phyloP scores from a whole-genome alignment of 1,140 invertebrate genomes.

The Ylistrum balloti region DNA sequence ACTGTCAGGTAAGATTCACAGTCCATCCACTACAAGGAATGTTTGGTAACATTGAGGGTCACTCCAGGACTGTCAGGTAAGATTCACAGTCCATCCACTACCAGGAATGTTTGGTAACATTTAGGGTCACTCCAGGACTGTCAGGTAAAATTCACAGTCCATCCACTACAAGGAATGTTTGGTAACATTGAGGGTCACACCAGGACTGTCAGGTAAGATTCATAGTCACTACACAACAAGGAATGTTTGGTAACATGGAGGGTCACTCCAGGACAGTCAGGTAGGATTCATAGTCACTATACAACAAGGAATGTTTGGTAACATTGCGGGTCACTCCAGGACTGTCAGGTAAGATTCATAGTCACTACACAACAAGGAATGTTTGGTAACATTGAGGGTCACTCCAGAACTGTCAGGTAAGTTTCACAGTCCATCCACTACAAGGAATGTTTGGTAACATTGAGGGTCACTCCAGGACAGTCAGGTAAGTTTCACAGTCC shows the following conservation, averaged over 20 bases:
- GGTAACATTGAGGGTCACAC: too few relatives aligned
- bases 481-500: not conserved
- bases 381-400: not conserved
- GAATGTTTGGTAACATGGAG: not conserved
- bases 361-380: not conserved
- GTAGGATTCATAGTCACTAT: not conserved
- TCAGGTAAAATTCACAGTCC: too few relatives aligned
- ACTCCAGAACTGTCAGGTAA: slow-evolving; percentile 46
- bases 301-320: not conserved
- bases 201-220: not conserved
- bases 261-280: not conserved
- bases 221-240: not conserved
- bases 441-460: not conserved
- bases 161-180: too few relatives aligned
- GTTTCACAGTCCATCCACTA: not conserved
- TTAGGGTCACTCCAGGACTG: not conserved
- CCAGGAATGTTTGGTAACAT: not conserved
- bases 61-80: not conserved
- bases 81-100: not conserved
- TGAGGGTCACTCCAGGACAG: not conserved
- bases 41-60: not conserved
- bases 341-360: not conserved
- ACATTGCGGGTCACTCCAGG: not conserved
- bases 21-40: not conserved
- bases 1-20: slow-evolving; percentile 47